Base-by-base conservation (phyloP, 2,113 vertebrate species). In the Lophotis ruficrista region DNA sequence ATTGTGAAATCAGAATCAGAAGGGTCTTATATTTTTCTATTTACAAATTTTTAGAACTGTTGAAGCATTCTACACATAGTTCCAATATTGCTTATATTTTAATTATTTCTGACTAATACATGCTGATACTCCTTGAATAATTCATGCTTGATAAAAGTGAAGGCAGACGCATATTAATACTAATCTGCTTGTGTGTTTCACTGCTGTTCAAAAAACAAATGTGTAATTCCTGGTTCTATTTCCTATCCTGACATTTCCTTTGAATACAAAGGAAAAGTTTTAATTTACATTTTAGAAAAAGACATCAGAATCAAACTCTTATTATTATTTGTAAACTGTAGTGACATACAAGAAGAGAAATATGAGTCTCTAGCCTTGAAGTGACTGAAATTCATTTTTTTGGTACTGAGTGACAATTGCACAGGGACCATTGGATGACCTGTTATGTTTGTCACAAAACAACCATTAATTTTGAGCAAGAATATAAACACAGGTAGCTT, bases 81-180 rank as follows among this genome's bases (percentile, higher is more conserved):
- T 93, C 38, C 78, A 93, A 80, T 69, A 86, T 58, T 71, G 16
- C 53, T 97, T 62, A 71, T 53, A 83, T 96, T 97, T 98, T 95
- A 96, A 96, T 94, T 96, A 96, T 97, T 95, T 98, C 90, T 96
- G 97, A 93, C 93, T 97, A 97, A 93, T 97, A 94, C 77, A 50
- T 77, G 33, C n/a, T 92, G 94, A 95, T 95, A 94, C 69, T 48
- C 90, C 82, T 92, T 95, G 94, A 97, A 97, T 97, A 98, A 98
- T 97, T 97, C 90, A 97, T 96, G 60, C 35, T 95, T 96, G 78
- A 79, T 96, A 97, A 98, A 98, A 94, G 24, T 93, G 95, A 95
- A 97, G 83, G 14, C 51, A 97, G 95, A 75, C 81, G 96, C 90
- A 87, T 23, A 88, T 96, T 97, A 95, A 53, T 87, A 78, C 87